Evolutionary conservation across 2,113 vertebrate genomes (phyloP).

Genomic region (Echinops telfairi): DNA sequence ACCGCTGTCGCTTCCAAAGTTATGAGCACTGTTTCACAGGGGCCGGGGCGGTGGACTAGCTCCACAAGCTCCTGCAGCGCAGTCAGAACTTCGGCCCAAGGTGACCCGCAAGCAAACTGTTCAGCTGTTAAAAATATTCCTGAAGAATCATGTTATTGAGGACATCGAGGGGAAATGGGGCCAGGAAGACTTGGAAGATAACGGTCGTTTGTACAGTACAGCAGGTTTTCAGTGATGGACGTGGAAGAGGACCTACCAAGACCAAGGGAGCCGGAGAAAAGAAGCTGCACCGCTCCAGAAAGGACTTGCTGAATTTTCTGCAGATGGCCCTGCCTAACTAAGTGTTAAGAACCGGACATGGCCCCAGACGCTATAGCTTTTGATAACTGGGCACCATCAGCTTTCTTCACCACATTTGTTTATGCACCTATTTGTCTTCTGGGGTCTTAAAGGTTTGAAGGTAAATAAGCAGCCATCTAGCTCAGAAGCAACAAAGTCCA

Average conservation of each 20-base stretch:
- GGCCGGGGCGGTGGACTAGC: conserved; percentile 89
- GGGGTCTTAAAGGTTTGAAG: too few species aligned
- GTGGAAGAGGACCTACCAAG: background rate
- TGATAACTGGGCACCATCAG: too few species aligned
- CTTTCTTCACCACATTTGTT: too few species aligned
- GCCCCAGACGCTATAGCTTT: too few species aligned
- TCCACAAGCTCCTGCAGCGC: conserved; percentile 88
- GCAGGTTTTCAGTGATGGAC: background rate
- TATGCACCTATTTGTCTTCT: too few species aligned
- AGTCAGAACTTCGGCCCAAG: conserved; percentile 93
- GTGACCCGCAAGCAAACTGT: conserved; percentile 91
- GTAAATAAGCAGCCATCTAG: too few species aligned
- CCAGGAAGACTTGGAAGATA: conserved; percentile 92
- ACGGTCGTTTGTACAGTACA: conserved; percentile 87
- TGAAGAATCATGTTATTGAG: conserved; percentile 94
- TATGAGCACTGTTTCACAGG: conserved; percentile 91
- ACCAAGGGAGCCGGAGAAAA: background rate
- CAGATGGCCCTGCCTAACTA: background rate
- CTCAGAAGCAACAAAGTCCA: too few species aligned
- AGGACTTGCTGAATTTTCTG: background rate
- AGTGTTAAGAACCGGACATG: background rate
- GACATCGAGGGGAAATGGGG: conserved; percentile 93
- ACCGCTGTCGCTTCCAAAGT: conserved; percentile 91
- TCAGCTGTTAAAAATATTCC: conserved; percentile 92
- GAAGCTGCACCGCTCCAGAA: background rate